Evolutionary conservation across 35 echinoderm and acorn worm genomes (phyloP), one percentile per base, ranked within the genome.

Genomic region (Holothuria glaberrima): DNA sequence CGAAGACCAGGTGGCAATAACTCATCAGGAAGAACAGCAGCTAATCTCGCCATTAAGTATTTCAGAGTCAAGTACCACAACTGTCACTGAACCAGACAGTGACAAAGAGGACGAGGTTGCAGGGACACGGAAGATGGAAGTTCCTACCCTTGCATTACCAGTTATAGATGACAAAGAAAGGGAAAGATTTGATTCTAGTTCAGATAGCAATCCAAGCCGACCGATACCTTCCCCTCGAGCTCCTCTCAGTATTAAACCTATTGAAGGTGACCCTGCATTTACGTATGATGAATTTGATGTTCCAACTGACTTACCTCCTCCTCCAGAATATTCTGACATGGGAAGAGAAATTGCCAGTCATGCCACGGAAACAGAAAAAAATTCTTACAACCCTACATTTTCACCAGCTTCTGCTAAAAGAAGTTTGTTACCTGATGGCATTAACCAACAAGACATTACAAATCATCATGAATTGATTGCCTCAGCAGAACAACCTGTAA

Each of bases 321-420:
- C 80, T 12, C 54, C 80, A 24, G 21, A 84, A 84, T 84, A 84
- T 46, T 84, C 80, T 84, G 80, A 84, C 27, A 48, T 25, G 44
- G n/a, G n/a, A 24, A 48, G 50, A 28, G 50, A 48, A 41, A 78
- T 7, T 22, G 2, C n/a, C 7, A 41, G 50, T 22, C 36, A n/a
- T 7, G 36, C 19, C 5, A 24, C 41, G 17, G 27, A 48, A 25
- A 78, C 36, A 27, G 41, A 0, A 6, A 2, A 54, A 54, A 17
- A 1, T 9, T 14, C 50, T 54, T 78, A 50, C 21, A 20, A 48
- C 3, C 74, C 74, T 27, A 27, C 36, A 7, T 45, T 50, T 22
- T 48, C 20, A 19, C 24, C 13, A 9, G 5, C 44, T 6, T 12
- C 50, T 12, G 10, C 50, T 54, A 14, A 14, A 14, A 54, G 50